Conservation (phyloP, 2,888 invertebrate species). For the Limnephilus lunatus region DNA sequence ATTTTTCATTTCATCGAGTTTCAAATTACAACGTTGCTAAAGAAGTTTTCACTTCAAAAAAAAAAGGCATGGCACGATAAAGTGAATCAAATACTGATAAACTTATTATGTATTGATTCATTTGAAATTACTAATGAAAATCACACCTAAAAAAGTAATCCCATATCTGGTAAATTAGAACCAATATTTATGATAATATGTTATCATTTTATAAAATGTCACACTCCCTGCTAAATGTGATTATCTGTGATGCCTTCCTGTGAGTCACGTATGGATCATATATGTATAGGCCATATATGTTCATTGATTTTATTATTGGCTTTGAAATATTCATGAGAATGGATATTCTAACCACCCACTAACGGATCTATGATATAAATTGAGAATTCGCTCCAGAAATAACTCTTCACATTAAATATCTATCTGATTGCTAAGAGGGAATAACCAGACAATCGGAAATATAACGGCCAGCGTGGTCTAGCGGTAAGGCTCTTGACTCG, state of each 20-base stretch:
- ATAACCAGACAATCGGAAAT: no score
- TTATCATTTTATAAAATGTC: not conserved
- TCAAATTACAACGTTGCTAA: no score
- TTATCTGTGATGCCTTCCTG: not conserved
- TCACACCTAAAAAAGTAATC: not conserved
- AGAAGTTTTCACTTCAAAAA: no score
- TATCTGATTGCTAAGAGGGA: no score
- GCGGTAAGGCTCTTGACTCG: no score
- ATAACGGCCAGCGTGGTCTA: no score
- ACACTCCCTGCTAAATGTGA: not conserved
- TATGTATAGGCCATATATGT: not conserved
- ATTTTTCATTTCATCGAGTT: no score
- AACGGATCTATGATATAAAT: not conserved
- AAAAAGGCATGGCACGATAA: no score
- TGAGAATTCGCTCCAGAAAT: not conserved
- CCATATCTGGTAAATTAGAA: not conserved
- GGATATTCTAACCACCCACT: not conserved
- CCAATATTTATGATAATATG: not conserved
- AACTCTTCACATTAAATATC: not conserved
- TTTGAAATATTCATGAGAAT: not conserved
- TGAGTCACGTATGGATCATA: no score
- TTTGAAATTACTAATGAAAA: not conserved
- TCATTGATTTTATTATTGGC: not conserved
- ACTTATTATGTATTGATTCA: not conserved
- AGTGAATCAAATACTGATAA: not conserved